Conservation (phyloP, 2,113 vertebrate species). For the Melierax canorus region DNA sequence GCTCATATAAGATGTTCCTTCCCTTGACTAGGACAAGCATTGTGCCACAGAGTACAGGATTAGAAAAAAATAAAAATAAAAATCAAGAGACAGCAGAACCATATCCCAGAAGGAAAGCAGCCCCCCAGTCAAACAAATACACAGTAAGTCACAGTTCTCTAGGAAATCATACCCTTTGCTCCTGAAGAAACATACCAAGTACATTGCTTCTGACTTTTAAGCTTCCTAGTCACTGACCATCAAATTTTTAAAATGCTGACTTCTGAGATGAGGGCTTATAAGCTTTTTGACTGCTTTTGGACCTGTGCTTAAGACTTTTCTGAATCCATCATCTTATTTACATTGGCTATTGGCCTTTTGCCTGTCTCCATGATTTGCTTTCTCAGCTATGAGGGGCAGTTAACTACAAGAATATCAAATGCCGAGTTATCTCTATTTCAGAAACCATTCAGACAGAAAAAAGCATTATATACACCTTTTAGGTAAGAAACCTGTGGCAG, state of each 20-base stretch:
- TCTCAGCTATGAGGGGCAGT: background rate
- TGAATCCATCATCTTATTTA: background rate
- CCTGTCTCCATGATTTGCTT: background rate
- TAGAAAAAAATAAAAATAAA: background rate
- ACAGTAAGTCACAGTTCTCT: background rate
- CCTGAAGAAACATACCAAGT: background rate
- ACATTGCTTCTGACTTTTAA: background rate
- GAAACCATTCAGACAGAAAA: background rate
- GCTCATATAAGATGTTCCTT: background rate
- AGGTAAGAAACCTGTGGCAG: background rate
- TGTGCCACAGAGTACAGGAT: background rate
- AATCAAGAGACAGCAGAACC: background rate
- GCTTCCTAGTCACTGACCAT: background rate
- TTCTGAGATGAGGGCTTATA: background rate
- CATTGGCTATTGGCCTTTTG: background rate
- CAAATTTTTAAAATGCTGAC: slow-evolving; percentile 13
- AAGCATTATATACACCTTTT: background rate
- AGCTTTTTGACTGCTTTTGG: background rate
- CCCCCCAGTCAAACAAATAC: background rate
- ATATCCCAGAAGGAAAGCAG: background rate
- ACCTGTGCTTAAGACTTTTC: background rate
- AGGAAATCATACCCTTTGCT: background rate
- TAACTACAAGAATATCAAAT: background rate
- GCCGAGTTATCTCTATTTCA: background rate
- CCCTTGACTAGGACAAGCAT: background rate